Base-by-base conservation (phyloP, 2,888 invertebrate species). In the Orthonevra nobilis region DNA sequence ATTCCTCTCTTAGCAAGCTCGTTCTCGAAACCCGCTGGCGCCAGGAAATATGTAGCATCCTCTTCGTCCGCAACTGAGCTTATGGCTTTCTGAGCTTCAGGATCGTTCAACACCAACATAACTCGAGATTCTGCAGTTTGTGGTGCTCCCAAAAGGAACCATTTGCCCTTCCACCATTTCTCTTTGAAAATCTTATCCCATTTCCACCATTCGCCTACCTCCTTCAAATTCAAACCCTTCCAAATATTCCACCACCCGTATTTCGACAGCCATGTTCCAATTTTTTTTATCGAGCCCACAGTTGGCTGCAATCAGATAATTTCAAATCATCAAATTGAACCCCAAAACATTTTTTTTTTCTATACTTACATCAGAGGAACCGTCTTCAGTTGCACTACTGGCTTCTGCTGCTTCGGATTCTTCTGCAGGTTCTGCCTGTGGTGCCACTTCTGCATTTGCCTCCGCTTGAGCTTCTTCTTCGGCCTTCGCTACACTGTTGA, bases 231-330 rank as follows among this genome's bases (percentile, higher is more conserved):
- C 23, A 73, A 30, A 12, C 79, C 79, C n/a, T 73, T 79, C 79
- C 79, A 79, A 2, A 79, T 68, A 40, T 79, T 73, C 66, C 66
- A 79, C 79, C 60, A 73, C 17, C 79, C 79, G 30, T 61, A 79
- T 23, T 79, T 79, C 30, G 79, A 79, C 9, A 79, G 36, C 79
- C 79, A 79, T 9, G 46, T 36, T 15, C 79, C 79, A 2, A 79
- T 9, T 42, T 79, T 73, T 36, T 28, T 61, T 19, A 79, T 68
- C 19, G 79, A 79, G 12, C 73, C 79, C 32, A 79, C 9, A n/a
- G 44, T 23, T 0, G 2, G 2, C 79, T 79, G 17, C 5, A 50
- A 61, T 7, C 20, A 42, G 0, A 40, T 2, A 9, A 20, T 9
- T 6, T n/a, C n/a, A 1, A 2, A 12, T 40, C 1, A 10, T 7